Percentiles rank a stretch among this genome's conserved stretches.
phyloP scores from a whole-genome alignment of 2,113 vertebrate genomes.

The Psilopsiagon aymara region DNA sequence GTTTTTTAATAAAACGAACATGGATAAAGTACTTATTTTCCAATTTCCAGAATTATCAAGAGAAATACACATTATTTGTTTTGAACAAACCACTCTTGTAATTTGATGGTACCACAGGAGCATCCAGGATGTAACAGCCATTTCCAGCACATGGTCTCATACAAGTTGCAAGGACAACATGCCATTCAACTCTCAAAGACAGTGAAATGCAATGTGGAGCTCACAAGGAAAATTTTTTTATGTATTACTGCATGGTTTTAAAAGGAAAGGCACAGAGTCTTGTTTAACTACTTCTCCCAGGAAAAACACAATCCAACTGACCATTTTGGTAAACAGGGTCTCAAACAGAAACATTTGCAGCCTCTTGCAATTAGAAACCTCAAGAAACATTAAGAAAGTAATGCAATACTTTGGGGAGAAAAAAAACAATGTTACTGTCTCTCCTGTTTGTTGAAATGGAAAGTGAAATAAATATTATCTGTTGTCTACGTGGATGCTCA shows the following conservation, averaged over 20 bases:
- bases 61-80: neutral
- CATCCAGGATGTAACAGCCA: neutral
- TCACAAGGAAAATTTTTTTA: neutral
- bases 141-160: neutral
- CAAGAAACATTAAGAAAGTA: neutral
- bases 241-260: neutral
- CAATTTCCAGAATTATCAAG: neutral
- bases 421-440: neutral
- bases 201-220: neutral
- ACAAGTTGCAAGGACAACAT: neutral
- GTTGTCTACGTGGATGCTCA: neutral
- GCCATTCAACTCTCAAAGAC: neutral
- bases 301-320: neutral
- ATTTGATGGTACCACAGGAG: neutral
- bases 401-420: neutral
- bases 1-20: neutral
- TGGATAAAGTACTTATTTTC: neutral
- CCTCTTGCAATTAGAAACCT: neutral
- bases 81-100: neutral
- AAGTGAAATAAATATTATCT: constrained; percentile 17
- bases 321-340: neutral
- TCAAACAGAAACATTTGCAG: neutral
- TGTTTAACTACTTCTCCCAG: neutral
- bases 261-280: neutral
- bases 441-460: neutral